These are phyloP conservation scores for Miniopterus natalensis DNA, from an alignment of 2,113 vertebrate genomes.

Conservation along the genomic window DNA sequence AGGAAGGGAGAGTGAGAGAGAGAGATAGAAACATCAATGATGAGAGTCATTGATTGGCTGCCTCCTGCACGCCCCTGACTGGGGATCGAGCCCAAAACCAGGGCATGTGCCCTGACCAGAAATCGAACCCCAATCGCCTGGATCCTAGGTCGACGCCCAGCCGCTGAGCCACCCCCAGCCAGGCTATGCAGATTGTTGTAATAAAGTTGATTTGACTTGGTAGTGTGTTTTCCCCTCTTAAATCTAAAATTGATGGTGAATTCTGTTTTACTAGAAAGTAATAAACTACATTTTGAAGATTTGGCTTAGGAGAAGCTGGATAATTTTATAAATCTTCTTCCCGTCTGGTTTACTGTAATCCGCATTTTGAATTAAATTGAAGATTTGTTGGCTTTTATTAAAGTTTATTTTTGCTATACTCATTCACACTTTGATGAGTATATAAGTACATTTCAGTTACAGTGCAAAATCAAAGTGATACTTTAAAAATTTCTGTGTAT, in stretches of 20 bases:
- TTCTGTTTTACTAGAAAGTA: conserved; percentile 36
- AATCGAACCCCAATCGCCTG: no score
- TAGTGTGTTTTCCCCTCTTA: background rate
- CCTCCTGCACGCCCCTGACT: no score
- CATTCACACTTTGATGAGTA: conserved; percentile 15
- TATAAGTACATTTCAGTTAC: conserved; percentile 34
- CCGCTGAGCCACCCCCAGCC: no score
- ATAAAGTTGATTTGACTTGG: conserved; percentile 32
- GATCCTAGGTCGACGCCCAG: no score
- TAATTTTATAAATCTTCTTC: background rate
- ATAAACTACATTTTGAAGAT: conserved; percentile 42
- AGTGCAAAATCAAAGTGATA: conserved; percentile 23
- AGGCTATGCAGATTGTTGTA: background rate
- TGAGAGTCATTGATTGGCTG: no score
- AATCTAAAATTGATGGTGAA: conserved; percentile 41
- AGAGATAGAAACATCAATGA: no score
- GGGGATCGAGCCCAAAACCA: no score
- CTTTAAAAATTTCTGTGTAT: background rate
- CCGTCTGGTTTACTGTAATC: background rate
- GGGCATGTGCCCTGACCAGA: no score
- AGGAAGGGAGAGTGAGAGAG: no score
- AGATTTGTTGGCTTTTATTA: conserved; percentile 42
- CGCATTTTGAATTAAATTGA: conserved; percentile 39
- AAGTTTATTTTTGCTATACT: conserved; percentile 44
- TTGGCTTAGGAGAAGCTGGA: background rate